Conservation (phyloP, 2,797 vertebrate species). For the Anabacerthia variegaticeps region DNA sequence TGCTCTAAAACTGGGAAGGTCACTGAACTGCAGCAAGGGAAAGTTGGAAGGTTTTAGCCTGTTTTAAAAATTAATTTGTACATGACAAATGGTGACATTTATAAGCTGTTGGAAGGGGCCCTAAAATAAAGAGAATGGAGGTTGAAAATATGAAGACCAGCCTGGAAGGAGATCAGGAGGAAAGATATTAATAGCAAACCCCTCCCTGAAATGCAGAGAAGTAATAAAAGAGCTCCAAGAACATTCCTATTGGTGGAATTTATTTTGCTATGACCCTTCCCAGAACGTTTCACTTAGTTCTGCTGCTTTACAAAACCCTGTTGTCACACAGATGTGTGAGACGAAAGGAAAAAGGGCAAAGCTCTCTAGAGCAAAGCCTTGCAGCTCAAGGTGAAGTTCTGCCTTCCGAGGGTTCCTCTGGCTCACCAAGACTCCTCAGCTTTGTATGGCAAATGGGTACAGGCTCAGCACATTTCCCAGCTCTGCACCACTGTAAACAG, state of each 20-base stretch:
- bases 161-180: not conserved
- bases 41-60: not conserved
- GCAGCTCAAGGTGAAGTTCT: not conserved
- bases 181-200: slow-evolving; percentile 6
- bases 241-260: not conserved
- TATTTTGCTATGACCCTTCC: not conserved
- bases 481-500: no score
- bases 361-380: not conserved
- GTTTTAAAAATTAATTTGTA: slow-evolving; percentile 5
- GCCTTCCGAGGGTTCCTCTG: not conserved
- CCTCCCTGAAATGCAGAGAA: slow-evolving; percentile 15
- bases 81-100: slow-evolving; percentile 19
- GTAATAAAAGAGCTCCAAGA: not conserved
- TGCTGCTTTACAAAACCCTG: not conserved
- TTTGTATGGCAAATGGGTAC: not conserved
- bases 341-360: not conserved
- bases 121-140: slow-evolving; percentile 34
- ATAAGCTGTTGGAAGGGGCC: not conserved
- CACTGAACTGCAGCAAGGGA: not conserved
- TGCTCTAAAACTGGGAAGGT: not conserved
- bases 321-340: not conserved
- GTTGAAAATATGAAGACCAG: not conserved
- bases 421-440: not conserved
- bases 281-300: not conserved
- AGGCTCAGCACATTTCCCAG: no score